A percentile compares a stretch with the other conserved stretches of the same genome.
phyloP scores from a whole-genome alignment of 2,113 vertebrate genomes.

The Charina bottae region DNA sequence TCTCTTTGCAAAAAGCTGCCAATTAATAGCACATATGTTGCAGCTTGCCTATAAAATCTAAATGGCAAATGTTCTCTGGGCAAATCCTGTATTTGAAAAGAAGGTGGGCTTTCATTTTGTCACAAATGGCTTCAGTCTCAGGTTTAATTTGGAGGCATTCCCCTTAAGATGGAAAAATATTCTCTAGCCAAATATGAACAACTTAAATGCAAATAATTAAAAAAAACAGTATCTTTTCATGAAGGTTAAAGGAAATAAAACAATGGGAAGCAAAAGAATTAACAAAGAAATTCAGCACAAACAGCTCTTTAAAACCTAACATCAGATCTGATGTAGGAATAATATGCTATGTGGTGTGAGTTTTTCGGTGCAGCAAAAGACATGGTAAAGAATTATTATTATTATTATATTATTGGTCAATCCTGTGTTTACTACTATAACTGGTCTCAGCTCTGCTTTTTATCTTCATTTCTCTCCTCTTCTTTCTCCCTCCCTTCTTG shows the following conservation, averaged over 20 bases:
- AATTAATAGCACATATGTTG: slow-evolving; percentile 54
- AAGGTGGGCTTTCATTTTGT: slow-evolving; percentile 45
- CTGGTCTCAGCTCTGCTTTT: not conserved
- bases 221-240: slow-evolving; percentile 51
- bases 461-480: not conserved
- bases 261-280: slow-evolving; percentile 45
- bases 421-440: too few species aligned
- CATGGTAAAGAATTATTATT: not conserved
- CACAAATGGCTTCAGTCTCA: slow-evolving; percentile 50
- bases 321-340: not conserved
- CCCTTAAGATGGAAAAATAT: slow-evolving; percentile 50
- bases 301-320: slow-evolving; percentile 38
- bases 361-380: not conserved
- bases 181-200: slow-evolving; percentile 35
- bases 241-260: slow-evolving; percentile 28
- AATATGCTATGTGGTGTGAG: not conserved
- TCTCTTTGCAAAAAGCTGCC: slow-evolving; percentile 56
- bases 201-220: slow-evolving; percentile 23
- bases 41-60: slow-evolving; percentile 46
- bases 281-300: not conserved
- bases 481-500: not conserved
- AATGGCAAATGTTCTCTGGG: slow-evolving; percentile 45
- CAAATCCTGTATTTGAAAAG: slow-evolving; percentile 35
- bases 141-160: slow-evolving; percentile 39
- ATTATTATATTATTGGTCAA: too few species aligned